Evolutionary conservation across 2,888 invertebrate genomes (phyloP), one percentile per base, ranked within the genome.

Genomic region (Acronicta psi): DNA sequence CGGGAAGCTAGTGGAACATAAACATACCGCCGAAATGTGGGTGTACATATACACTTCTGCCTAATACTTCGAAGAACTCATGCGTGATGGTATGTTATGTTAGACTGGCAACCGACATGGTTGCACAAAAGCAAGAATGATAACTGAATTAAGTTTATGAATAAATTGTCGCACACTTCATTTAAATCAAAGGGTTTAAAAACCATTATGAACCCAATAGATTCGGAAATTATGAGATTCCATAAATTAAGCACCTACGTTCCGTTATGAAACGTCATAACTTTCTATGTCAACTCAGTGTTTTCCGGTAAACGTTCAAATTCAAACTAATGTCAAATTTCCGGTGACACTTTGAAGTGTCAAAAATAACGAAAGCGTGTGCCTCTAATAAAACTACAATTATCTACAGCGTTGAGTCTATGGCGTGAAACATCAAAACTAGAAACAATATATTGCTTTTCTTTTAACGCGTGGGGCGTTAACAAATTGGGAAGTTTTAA

Each of bases 401-500:
- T 13, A 43, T 25, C 23, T 43, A 61, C 37, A n/a, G 36, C 29
- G 36, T 50, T 18, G 40, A 25, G 16, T 36, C 11, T n/a, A 37
- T 17, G 17, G 36, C 10, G 17, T 18, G 55, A 54, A 29, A 50
- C 37, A 38, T n/a, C 20, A 36, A 43, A 59, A 58, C 42, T 64
- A 46, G 50, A 50, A 11, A 37, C 18, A 17, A 55, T 42, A 23
- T 51, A 47, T 52, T 54, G 42, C 18, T 37, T 40, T 52, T 64
- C 29, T 64, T 63, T 59, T 36, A 41, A 57, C 50, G 34, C 36
- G 29, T 37, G 51, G 43, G 61, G 57, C 47, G 63, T 60, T 63
- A 69, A 67, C 61, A 60, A 65, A 61, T 70, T 60, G 20, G 47
- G 51, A 49, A 47, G 55, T 64, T 69, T 66, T 73, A 67, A 74